Evolutionary conservation across 1,140 invertebrate species (phyloP), one percentile per base, ranked within the genome.

Genomic region (Drosophila leontia): DNA sequence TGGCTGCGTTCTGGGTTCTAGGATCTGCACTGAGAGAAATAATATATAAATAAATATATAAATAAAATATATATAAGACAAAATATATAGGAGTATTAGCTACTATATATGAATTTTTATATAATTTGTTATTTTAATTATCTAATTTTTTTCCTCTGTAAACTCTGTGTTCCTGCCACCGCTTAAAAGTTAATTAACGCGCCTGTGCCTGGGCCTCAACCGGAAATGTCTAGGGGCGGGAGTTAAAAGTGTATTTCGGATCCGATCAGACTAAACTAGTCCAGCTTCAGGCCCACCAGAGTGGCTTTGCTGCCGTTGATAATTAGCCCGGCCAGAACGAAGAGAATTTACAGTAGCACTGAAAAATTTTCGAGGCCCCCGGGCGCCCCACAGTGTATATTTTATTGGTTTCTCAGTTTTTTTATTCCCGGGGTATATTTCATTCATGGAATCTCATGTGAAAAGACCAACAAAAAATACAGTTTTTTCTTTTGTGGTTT

Each of bases 161-260:
- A 59, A n/a, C 42, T 32, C 19, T 8, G 8, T 42, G 65, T 72
- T 80, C 60, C 71, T 78, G 51, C 41, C 72, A 77, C 62, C 77
- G 84, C 80, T 87, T 87, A 90, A 90, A 87, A 87, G 84, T 90
- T 87, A 81, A 87, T 87, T 87, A 87, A 78, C 80, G 80, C 84
- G 75, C 80, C 80, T 87, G 76, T 77, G 70, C 79, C 76, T 83
- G 63, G 71, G 80, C 63, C 42, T 41, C 59, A 68, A 82, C 84
- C 85, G 84, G 84, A 88, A 88, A 90, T 83, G 81, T 62, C 48
- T 60, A 23, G 37, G 39, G 34, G 9, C 39, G 41, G 55, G 59
- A 59, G 65, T 35, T 35, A 44, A 57, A 44, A 45, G 55, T 51
- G 45, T 60, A 72, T 60, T 60, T 60, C 44, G 48, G 63, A 68